Conservation (phyloP, 2,888 invertebrate genomes). For the Epistrophella euchroma region DNA sequence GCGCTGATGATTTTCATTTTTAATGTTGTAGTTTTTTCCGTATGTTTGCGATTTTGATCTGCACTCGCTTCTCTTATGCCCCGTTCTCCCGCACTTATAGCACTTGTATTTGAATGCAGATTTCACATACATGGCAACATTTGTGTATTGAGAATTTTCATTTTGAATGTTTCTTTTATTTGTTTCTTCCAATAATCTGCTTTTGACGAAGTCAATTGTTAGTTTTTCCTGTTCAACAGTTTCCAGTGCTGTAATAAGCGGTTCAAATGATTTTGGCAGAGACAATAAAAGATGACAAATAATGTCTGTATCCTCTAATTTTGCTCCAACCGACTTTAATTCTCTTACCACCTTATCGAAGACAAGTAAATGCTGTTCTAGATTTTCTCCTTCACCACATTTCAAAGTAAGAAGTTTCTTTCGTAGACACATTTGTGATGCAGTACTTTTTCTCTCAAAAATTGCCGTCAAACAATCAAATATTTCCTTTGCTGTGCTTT, state of each 20-base stretch:
- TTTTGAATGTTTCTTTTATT: not conserved
- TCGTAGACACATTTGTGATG: too few relatives aligned
- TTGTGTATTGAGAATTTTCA: not conserved
- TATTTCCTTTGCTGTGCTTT: constrained; percentile 76
- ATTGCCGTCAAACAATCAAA: constrained; percentile 39
- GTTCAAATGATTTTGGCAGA: constrained; percentile 16
- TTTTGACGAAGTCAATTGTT: constrained; percentile 5
- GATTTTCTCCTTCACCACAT: not conserved
- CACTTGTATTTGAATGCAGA: not conserved
- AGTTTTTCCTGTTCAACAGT: constrained; percentile 5
- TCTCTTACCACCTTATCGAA: constrained; percentile 20
- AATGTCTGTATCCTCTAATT: constrained; percentile 12
- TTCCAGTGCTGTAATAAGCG: constrained; percentile 17
- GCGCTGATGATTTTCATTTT: not conserved
- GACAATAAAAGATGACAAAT: constrained; percentile 24
- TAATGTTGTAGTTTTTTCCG: not conserved
- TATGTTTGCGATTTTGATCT: not conserved
- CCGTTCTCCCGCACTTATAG: not conserved
- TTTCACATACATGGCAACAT: not conserved
- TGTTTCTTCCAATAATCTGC: not conserved
- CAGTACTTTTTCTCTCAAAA: constrained; percentile 45
- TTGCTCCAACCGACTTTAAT: constrained; percentile 17
- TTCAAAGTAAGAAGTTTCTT: too few relatives aligned
- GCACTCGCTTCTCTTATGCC: not conserved
- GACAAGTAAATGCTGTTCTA: not conserved